A percentile compares a stretch with the other conserved stretches of the same genome.
phyloP scores from a whole-genome alignment of 2,797 vertebrate species.

The Chaetophractus vellerosus region DNA sequence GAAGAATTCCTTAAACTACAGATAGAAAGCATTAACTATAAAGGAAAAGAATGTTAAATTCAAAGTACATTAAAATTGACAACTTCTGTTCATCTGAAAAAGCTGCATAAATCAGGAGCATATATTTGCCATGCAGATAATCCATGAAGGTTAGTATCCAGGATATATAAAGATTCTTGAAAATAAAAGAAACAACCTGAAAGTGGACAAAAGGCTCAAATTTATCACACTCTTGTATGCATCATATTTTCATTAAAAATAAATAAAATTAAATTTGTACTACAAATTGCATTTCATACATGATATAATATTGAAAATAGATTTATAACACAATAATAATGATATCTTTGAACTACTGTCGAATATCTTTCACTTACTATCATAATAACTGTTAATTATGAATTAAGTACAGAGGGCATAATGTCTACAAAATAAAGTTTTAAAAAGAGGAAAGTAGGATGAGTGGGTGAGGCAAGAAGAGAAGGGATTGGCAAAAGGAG shows the following conservation, averaged over 20 bases:
- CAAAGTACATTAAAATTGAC: conserved; percentile 15
- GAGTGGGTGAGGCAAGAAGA: not conserved
- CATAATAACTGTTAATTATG: not conserved
- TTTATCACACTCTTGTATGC: not conserved
- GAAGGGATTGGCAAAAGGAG: not conserved
- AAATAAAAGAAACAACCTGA: not conserved
- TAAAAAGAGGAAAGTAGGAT: not conserved
- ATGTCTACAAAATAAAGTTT: not conserved
- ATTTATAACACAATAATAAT: not conserved
- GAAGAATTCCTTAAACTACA: conserved; percentile 8
- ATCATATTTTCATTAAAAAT: conserved; percentile 4
- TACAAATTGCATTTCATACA: not conserved
- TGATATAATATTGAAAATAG: not conserved
- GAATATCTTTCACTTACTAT: conserved; percentile 6
- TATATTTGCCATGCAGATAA: not conserved
- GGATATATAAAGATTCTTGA: not conserved
- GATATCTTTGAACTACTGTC: not conserved
- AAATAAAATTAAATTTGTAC: not conserved
- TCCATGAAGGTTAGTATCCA: not conserved
- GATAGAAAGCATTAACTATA: not conserved
- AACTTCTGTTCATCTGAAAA: not conserved
- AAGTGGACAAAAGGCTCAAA: not conserved
- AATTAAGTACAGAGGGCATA: not conserved
- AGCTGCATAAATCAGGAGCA: not conserved
- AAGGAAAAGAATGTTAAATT: not conserved